Evolutionary conservation across 2,888 invertebrate species (phyloP), one percentile per base, ranked within the genome.

Genomic region (Omphaloscelis lunosa): DNA sequence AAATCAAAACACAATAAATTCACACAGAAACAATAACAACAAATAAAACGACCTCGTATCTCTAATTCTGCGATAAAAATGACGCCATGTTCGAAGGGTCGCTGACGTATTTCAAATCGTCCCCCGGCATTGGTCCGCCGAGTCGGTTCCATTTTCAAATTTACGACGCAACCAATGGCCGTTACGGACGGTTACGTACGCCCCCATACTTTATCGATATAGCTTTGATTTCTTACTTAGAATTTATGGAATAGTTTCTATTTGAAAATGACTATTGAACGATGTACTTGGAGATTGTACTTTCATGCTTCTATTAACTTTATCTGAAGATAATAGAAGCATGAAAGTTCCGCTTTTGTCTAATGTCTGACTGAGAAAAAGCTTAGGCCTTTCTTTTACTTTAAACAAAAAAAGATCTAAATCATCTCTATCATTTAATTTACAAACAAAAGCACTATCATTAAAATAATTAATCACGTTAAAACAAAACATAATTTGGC

Each of bases 71-170:
- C 67, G 66, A 84, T 84, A 86, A 80, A 80, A 88, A 82, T 86
- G 84, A 79, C 86, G 66, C 73, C 72, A 73, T 77, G 74, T 65
- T 62, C 62, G 59, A 76, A 79, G 72, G 82, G 68, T 75, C 66
- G 75, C 75, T 77, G 84, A 86, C 81, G 79, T 84, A 83, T 84
- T 82, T 85, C 76, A 85, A 89, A 90, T 83, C 78, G 86, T 75
- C 75, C 81, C 68, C 77, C 79, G 82, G 86, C 85, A 90, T 91
- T 89, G 92, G 91, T 87, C 86, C 86, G 63, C 81, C 76, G 82
- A 85, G 84, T 86, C 85, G 78, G 86, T 88, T 88, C 92, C 90
- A 90, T 92, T 93, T 92, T 90, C 89, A 90, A 92, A 93, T 93
- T 93, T 93, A 93, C 91, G 92, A 90, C 80, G 81, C 84, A 85